Conservation (phyloP, 2,888 invertebrate genomes). For the Hyposoter didymator region DNA sequence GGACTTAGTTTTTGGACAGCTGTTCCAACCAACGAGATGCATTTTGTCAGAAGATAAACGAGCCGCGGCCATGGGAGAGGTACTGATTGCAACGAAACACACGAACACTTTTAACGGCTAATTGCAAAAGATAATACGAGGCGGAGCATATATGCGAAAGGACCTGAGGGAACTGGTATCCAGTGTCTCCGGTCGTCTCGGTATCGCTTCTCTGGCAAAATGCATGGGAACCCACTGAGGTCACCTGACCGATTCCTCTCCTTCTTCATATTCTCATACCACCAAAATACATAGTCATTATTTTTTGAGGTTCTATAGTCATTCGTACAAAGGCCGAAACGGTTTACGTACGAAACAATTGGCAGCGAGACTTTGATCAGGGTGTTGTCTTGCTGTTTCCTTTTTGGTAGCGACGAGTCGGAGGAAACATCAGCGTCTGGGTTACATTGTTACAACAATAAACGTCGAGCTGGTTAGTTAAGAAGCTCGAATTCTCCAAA, state of each 20-base stretch:
- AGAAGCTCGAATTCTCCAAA: not conserved
- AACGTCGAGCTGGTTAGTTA: not conserved
- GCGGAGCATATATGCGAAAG: constrained; percentile 57
- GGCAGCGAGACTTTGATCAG: constrained; percentile 22
- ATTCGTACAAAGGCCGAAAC: constrained; percentile 37
- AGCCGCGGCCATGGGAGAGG: constrained; percentile 75
- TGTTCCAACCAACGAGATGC: constrained; percentile 78
- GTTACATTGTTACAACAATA: constrained; percentile 47
- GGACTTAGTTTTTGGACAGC: constrained; percentile 74
- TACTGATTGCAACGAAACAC: constrained; percentile 71
- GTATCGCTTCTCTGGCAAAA: constrained; percentile 76
- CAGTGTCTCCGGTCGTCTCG: constrained; percentile 56
- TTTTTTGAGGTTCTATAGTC: not conserved
- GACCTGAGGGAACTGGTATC: constrained; percentile 65
- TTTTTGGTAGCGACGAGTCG: constrained; percentile 21
- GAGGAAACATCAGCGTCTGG: constrained; percentile 8
- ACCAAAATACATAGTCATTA: constrained; percentile 35
- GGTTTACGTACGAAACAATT: constrained; percentile 66
- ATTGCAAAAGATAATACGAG: constrained; percentile 74
- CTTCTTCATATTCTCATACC: constrained; percentile 48
- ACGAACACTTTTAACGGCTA: constrained; percentile 78
- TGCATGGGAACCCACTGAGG: constrained; percentile 79
- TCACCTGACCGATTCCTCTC: constrained; percentile 71
- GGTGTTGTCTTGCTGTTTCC: constrained; percentile 34
- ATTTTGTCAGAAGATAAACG: constrained; percentile 81